Conservation (phyloP, 1,140 invertebrate genomes). For the Cepaea nemoralis region DNA sequence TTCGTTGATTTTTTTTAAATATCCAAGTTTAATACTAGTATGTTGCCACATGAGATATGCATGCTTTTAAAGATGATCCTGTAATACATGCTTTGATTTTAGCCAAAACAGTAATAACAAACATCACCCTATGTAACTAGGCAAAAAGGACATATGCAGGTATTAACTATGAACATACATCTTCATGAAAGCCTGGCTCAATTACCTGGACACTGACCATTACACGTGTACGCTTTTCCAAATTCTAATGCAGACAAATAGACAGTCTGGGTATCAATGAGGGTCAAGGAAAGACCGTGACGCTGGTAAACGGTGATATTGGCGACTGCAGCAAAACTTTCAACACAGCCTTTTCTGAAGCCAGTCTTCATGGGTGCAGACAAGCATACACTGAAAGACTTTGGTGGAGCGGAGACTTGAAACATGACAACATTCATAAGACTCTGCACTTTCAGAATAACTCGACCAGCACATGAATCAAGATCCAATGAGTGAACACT, state of each 20-base stretch:
- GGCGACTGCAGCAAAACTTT: constrained; percentile 54
- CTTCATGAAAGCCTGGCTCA: too few relatives aligned
- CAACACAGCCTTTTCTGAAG: constrained; percentile 52
- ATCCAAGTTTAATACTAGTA: too few relatives aligned
- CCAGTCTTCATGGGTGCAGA: constrained; percentile 53
- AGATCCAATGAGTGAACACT: constrained; percentile 37
- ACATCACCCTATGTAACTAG: too few relatives aligned
- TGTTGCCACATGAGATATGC: too few relatives aligned
- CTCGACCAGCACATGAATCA: constrained; percentile 52
- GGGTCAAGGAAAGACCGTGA: constrained; percentile 4
- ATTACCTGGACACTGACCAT: constrained; percentile 36
- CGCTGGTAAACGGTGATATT: constrained; percentile 44
- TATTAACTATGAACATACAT: too few relatives aligned
- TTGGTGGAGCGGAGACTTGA: constrained; percentile 18
- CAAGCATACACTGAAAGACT: constrained; percentile 54
- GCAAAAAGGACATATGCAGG: too few relatives aligned
- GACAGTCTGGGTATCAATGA: constrained; percentile 51
- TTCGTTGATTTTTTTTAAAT: too few relatives aligned
- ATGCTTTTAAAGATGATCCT: too few relatives aligned
- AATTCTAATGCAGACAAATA: constrained; percentile 55
- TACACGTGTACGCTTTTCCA: constrained; percentile 56
- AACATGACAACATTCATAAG: constrained; percentile 43
- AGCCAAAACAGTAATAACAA: too few relatives aligned
- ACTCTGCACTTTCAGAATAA: constrained; percentile 46
- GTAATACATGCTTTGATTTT: too few relatives aligned